Conservation (phyloP, 2,888 invertebrate genomes). For the Teleogryllus oceanicus region DNA sequence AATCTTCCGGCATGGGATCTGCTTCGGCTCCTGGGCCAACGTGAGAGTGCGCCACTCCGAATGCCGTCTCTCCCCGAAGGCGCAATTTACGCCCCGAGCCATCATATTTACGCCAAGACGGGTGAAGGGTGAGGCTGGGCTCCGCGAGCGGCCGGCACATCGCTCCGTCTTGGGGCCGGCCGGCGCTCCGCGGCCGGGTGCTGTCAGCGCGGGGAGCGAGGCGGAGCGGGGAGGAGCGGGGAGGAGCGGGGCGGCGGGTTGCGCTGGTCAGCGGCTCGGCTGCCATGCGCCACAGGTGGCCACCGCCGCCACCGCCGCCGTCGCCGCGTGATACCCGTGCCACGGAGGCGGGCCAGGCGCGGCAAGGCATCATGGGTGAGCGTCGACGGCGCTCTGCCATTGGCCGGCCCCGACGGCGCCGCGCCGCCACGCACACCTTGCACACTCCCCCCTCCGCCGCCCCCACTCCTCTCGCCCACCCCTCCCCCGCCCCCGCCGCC, state of each 20-base stretch:
- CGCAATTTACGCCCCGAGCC: too few species aligned
- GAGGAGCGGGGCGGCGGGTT: neutral
- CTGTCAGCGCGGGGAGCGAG: too few species aligned
- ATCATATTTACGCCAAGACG: too few species aligned
- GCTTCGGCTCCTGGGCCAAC: too few species aligned
- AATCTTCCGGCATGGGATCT: too few species aligned
- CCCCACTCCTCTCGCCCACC: neutral
- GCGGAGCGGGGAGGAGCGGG: neutral
- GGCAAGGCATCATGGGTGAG: slow-evolving; percentile 34
- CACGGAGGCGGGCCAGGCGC: slow-evolving; percentile 31
- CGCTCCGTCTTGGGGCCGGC: too few species aligned
- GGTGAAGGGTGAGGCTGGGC: too few species aligned
- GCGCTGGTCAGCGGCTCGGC: neutral
- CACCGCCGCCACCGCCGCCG: slow-evolving; percentile 24
- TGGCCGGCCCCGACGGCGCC: slow-evolving; percentile 28
- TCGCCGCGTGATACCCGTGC: slow-evolving; percentile 31
- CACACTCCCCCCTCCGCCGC: neutral
- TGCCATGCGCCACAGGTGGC: slow-evolving; percentile 34
- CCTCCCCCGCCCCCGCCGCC: neutral
- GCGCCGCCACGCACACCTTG: neutral
- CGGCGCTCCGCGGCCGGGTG: too few species aligned
- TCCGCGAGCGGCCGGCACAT: too few species aligned
- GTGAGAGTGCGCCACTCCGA: too few species aligned
- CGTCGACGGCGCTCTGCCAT: slow-evolving; percentile 31
- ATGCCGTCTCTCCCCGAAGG: too few species aligned